phyloP scores from a whole-genome alignment of 2,888 invertebrate genomes.

The Lampropteryx suffumata region DNA sequence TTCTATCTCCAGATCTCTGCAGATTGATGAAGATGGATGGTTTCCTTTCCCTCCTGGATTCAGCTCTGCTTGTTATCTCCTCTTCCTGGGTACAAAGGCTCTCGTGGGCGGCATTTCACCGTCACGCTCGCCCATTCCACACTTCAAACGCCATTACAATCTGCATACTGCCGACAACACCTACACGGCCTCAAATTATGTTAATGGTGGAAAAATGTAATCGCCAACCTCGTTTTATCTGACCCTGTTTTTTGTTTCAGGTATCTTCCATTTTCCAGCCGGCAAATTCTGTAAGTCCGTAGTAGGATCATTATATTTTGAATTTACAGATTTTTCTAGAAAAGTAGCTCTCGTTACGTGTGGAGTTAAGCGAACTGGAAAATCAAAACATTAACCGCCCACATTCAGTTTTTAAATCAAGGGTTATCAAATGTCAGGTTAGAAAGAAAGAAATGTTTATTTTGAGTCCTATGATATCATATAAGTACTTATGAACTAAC shows the following conservation, averaged over 20 bases:
- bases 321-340: not conserved
- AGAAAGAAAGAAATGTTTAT: no score
- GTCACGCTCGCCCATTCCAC: conserved; percentile 56
- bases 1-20: not conserved
- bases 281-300: conserved; percentile 30
- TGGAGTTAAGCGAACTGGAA: not conserved
- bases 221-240: conserved; percentile 55
- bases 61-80: conserved; percentile 64
- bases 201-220: conserved; percentile 56
- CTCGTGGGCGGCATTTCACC: conserved; percentile 50
- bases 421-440: conserved; percentile 24
- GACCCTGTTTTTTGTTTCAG: conserved; percentile 62
- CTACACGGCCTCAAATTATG: conserved; percentile 55
- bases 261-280: conserved; percentile 43
- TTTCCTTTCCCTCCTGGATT: not conserved
- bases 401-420: not conserved
- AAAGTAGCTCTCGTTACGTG: not conserved
- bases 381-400: not conserved
- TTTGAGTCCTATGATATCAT: no score
- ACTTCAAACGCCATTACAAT: conserved; percentile 60
- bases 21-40: conserved; percentile 28
- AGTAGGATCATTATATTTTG: not conserved
- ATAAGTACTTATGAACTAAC: no score
- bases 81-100: conserved; percentile 60
- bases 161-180: conserved; percentile 50